phyloP scores from a whole-genome alignment of 2,888 invertebrate genomes.

The Rhagonycha lutea region DNA sequence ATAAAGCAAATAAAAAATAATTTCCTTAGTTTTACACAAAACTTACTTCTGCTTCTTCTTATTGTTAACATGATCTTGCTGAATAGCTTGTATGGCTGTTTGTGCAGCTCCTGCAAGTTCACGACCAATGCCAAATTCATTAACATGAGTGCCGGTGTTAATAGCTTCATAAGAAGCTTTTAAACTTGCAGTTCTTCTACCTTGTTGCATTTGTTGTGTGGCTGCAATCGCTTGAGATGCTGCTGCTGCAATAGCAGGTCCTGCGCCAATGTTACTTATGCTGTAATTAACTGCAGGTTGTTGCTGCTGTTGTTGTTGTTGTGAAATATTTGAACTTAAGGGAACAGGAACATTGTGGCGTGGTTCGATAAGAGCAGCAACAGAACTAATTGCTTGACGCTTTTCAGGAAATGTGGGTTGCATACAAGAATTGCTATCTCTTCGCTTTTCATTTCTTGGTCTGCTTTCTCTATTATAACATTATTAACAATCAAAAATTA shows the following conservation, averaged over 20 bases:
- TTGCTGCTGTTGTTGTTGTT: constrained; percentile 32
- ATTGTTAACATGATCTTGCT: constrained; percentile 61
- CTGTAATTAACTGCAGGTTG: constrained; percentile 63
- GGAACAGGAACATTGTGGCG: constrained; percentile 37
- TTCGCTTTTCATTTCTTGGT: constrained; percentile 74
- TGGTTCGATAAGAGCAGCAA: constrained; percentile 43
- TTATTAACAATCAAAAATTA: constrained; percentile 22
- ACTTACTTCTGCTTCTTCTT: constrained; percentile 67
- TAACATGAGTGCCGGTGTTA: constrained; percentile 62
- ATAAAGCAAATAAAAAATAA: not conserved
- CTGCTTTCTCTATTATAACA: constrained; percentile 56
- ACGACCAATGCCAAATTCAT: constrained; percentile 71
- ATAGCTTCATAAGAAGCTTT: constrained; percentile 95
- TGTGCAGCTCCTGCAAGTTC: constrained; percentile 75
- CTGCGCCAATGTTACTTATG: constrained; percentile 83
- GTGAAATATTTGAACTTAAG: constrained; percentile 46
- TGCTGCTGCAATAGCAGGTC: constrained; percentile 89
- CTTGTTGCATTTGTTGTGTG: constrained; percentile 95
- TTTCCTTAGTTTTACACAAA: not conserved
- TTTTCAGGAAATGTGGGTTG: constrained; percentile 57
- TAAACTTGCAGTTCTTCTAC: constrained; percentile 88
- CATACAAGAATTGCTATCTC: constrained; percentile 68
- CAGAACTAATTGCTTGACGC: constrained; percentile 51
- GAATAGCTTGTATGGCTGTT: constrained; percentile 72
- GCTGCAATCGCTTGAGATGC: constrained; percentile 96